These are phyloP conservation scores for Panagrolaimus sp. DNA, from an alignment of 1,140 invertebrate species.

Conservation along the genomic window DNA sequence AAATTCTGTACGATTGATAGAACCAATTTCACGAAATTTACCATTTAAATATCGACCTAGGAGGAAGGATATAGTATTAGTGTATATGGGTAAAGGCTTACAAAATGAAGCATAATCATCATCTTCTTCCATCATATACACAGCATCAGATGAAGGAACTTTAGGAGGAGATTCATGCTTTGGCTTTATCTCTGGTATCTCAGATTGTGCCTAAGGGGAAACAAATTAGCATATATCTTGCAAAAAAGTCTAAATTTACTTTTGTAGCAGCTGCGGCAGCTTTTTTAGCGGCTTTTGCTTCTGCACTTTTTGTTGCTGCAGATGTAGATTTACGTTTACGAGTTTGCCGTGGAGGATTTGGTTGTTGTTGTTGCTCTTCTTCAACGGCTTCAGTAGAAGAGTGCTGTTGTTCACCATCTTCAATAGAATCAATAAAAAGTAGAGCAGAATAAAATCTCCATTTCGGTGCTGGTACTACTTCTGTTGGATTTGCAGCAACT, in stretches of 20 bases:
- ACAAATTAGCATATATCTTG: no score
- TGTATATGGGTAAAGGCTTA: not conserved
- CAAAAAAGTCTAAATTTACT: no score
- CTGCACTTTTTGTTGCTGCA: no score
- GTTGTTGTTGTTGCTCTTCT: not conserved
- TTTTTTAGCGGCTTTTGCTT: no score
- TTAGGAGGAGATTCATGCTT: not conserved
- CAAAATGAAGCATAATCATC: not conserved
- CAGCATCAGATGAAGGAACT: not conserved
- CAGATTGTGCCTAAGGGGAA: no score
- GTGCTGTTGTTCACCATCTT: not conserved
- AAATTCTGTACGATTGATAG: not conserved
- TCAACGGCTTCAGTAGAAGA: not conserved
- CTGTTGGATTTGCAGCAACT: not conserved
- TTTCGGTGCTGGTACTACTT: not conserved
- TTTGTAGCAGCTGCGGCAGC: no score
- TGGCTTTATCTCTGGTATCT: no score
- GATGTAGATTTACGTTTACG: no score
- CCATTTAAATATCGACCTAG: not conserved
- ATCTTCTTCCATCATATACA: not conserved
- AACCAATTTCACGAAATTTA: constrained; percentile 7
- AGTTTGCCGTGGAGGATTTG: not conserved
- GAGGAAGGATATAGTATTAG: not conserved
- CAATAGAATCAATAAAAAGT: not conserved
- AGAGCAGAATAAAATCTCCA: constrained; percentile 1